These are phyloP conservation scores for Ridgeia piscesae DNA, from an alignment of 1,140 invertebrate genomes.

Conservation along the genomic window DNA sequence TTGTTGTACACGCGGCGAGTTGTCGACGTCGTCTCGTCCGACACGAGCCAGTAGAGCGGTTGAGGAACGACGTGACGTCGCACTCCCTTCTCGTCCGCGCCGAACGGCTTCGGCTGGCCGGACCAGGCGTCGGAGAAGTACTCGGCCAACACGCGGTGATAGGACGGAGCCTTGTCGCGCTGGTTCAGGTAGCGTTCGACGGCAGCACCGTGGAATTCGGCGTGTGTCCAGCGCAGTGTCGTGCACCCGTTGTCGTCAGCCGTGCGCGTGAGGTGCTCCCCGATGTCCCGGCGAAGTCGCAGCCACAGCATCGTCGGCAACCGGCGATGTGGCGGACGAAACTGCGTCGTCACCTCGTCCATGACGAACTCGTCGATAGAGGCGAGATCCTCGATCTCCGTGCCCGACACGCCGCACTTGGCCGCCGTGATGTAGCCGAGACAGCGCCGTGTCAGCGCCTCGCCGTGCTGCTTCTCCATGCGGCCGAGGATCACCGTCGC, in stretches of 20 bases:
- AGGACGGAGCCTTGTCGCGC: slow-evolving; percentile 55
- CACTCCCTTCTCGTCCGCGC: slow-evolving; percentile 42
- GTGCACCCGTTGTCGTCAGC: slow-evolving; percentile 63
- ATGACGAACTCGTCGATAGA: slow-evolving; percentile 72
- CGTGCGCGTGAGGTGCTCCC: slow-evolving; percentile 68
- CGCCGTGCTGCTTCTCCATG: slow-evolving; percentile 69
- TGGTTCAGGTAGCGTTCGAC: slow-evolving; percentile 62
- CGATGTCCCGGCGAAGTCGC: slow-evolving; percentile 66
- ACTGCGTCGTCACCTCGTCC: slow-evolving; percentile 50
- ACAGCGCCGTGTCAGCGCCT: slow-evolving; percentile 59
- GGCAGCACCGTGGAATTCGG: slow-evolving; percentile 62
- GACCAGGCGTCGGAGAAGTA: slow-evolving; percentile 60
- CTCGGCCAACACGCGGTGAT: slow-evolving; percentile 60
- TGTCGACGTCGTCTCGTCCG: slow-evolving; percentile 68
- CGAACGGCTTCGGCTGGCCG: slow-evolving; percentile 40
- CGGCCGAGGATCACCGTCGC: slow-evolving; percentile 58
- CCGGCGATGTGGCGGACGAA: slow-evolving; percentile 54
- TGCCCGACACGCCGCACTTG: slow-evolving; percentile 71
- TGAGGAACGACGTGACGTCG: slow-evolving; percentile 41
- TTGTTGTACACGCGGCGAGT: slow-evolving; percentile 71
- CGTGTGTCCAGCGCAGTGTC: slow-evolving; percentile 69
- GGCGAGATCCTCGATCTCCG: slow-evolving; percentile 74
- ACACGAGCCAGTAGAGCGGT: slow-evolving; percentile 69
- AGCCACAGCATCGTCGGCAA: slow-evolving; percentile 68
- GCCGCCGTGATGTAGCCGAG: slow-evolving; percentile 71